Evolutionary conservation across 2,888 invertebrate genomes (phyloP).

Genomic region (Nomada ferruginata): DNA sequence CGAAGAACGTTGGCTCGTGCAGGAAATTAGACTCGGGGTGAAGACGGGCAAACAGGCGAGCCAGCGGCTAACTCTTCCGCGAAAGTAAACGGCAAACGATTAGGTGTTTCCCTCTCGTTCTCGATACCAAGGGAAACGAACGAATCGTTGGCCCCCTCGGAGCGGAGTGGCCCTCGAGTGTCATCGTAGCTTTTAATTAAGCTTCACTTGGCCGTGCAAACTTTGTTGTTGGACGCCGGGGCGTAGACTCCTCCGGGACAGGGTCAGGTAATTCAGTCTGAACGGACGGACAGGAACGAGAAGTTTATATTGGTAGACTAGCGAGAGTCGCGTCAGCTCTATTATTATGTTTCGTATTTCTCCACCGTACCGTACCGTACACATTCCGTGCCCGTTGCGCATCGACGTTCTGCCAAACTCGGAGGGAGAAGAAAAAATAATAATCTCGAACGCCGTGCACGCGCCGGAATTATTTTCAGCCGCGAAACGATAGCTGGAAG

Average conservation of each 20-base stretch:
- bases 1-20: background rate
- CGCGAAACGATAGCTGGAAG: conserved; percentile 5
- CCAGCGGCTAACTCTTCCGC: background rate
- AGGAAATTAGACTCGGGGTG: background rate
- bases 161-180: conserved; percentile 69
- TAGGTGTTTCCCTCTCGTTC: conserved; percentile 43
- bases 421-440: background rate
- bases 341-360: conserved; percentile 67
- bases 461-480: conserved; percentile 13
- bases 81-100: conserved; percentile 63
- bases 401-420: background rate
- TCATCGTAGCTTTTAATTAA: conserved; percentile 75
- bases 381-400: conserved; percentile 37
- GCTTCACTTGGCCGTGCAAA: conserved; percentile 72
- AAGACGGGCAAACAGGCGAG: background rate
- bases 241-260: conserved; percentile 69
- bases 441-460: background rate
- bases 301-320: conserved; percentile 73
- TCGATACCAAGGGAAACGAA: conserved; percentile 60
- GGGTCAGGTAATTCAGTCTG: conserved; percentile 71
- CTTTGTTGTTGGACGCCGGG: conserved; percentile 66
- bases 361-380: conserved; percentile 35
- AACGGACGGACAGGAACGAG: conserved; percentile 66
- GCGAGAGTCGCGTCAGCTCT: conserved; percentile 60
- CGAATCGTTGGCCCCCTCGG: conserved; percentile 60